Evolutionary conservation across 2,888 invertebrate species (phyloP), one percentile per base, ranked within the genome.

Genomic region (Ophion ellenae): DNA sequence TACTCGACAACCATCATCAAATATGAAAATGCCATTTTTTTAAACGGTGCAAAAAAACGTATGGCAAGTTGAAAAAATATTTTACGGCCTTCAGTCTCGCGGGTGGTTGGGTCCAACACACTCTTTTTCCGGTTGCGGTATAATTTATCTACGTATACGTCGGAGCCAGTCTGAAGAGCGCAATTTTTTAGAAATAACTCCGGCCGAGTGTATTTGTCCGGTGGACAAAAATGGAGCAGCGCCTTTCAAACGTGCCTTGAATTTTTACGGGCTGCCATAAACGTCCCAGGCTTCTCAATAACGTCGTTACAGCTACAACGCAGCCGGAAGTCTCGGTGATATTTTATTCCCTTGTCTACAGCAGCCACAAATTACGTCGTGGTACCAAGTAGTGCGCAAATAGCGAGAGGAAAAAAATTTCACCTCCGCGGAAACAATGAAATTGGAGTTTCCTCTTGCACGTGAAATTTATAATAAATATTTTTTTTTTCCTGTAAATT

Each of bases 271-370:
- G 6, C 45, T 11, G 24, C 40, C 40, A 17, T 24, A 14, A 69
- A 69, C n/a, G n/a, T 24, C 24, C 40, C 5, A 69, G 40, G 24
- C 45, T 47, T 69, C 69, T 69, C 47, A 47, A 69, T 20, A 69
- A 40, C 45, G 45, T 69, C 69, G 20, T 7, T 24, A 69, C 69
- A 24, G 20, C 53, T 53, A 53, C 40, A 45, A 11, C 40, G 45
- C 45, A 45, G 45, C 45, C 47, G 45, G 14, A 47, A 69, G 53
- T 53, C 47, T 47, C 24, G 4, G 45, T 20, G 1, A 40, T n/a
- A 20, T 40, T 40, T 40, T 20, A 40, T 40, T 45, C 40, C 9
- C 20, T 67, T n/a, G 20, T 67, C 20, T 45, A 67, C 40, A 24
- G 11, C 11, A 10, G 20, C 45, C 20, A 53, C 53, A 17, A 53